These are phyloP conservation scores for Luscinia luscinia DNA, from an alignment of 2,797 vertebrate genomes.

Conservation along the genomic window DNA sequence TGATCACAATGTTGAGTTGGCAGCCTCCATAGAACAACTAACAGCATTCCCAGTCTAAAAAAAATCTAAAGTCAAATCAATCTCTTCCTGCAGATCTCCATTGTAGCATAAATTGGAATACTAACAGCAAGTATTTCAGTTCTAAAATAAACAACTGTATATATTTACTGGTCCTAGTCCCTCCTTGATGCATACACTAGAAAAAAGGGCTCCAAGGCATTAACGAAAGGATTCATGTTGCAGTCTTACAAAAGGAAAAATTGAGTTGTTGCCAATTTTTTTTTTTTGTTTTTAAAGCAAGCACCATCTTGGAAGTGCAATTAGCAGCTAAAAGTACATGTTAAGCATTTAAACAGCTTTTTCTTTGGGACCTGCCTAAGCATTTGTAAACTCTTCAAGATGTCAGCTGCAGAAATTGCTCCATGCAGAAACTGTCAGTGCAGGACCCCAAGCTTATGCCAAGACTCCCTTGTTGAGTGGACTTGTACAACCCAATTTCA, in stretches of 20 bases:
- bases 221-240: constrained; percentile 36
- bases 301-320: constrained; percentile 45
- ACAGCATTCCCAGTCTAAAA: not conserved
- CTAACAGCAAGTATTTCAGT: not conserved
- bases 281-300: constrained; percentile 7
- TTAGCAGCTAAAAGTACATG: constrained; percentile 28
- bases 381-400: constrained; percentile 30
- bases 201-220: constrained; percentile 37
- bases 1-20: not conserved
- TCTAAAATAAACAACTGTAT: constrained; percentile 12
- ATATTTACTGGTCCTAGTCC: not conserved
- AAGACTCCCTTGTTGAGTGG: not conserved
- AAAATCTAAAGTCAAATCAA: not conserved
- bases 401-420: constrained; percentile 9
- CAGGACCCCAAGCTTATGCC: not conserved
- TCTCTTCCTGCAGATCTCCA: not conserved
- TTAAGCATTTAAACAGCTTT: constrained; percentile 50
- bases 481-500: not conserved
- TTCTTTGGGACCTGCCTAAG: constrained; percentile 20
- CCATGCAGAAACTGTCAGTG: not conserved
- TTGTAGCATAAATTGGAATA: not conserved
- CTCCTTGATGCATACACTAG: not conserved
- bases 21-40: not conserved
- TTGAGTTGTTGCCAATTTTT: not conserved
- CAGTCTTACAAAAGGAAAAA: constrained; percentile 39